Evolutionary conservation across 2,113 vertebrate genomes (phyloP).

Genomic region (Apeltes quadracus): DNA sequence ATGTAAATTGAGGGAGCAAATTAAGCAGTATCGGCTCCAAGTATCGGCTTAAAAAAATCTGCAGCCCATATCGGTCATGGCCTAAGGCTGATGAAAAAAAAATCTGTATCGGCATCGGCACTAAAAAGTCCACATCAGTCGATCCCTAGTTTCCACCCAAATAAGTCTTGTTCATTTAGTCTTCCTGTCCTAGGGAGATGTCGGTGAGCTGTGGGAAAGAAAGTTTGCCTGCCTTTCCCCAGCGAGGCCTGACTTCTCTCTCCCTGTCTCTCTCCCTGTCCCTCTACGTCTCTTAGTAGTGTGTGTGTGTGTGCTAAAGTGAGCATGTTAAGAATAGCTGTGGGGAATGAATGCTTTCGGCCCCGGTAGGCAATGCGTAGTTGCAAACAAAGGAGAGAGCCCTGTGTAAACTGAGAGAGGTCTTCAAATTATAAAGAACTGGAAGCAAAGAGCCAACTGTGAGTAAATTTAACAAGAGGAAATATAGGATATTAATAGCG

Average conservation of each 20-base stretch:
- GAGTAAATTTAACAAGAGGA: neutral
- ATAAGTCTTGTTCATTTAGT: conserved; percentile 73
- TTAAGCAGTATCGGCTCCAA: too few species aligned
- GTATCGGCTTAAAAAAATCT: too few species aligned
- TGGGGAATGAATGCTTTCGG: conserved; percentile 54
- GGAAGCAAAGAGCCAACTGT: conserved; percentile 24
- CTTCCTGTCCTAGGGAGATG: conserved; percentile 69
- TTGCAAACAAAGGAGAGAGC: conserved; percentile 51
- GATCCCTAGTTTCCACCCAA: conserved; percentile 69
- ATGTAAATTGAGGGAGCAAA: too few species aligned
- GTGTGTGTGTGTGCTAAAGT: conserved; percentile 35
- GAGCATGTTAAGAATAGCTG: conserved; percentile 64
- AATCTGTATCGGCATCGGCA: too few species aligned
- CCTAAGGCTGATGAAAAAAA: too few species aligned
- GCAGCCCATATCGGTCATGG: too few species aligned
- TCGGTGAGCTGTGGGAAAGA: conserved; percentile 47
- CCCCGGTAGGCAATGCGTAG: conserved; percentile 50
- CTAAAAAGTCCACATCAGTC: too few species aligned
- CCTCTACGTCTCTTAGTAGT: neutral
- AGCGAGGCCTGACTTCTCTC: conserved; percentile 29
- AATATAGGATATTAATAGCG: neutral
- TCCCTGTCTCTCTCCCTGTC: neutral
- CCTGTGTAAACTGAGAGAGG: conserved; percentile 28
- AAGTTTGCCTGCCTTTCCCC: conserved; percentile 49
- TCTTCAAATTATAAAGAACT: conserved; percentile 24